These are phyloP conservation scores for Acleris cristana DNA, from an alignment of 2,888 invertebrate genomes.

Conservation along the genomic window DNA sequence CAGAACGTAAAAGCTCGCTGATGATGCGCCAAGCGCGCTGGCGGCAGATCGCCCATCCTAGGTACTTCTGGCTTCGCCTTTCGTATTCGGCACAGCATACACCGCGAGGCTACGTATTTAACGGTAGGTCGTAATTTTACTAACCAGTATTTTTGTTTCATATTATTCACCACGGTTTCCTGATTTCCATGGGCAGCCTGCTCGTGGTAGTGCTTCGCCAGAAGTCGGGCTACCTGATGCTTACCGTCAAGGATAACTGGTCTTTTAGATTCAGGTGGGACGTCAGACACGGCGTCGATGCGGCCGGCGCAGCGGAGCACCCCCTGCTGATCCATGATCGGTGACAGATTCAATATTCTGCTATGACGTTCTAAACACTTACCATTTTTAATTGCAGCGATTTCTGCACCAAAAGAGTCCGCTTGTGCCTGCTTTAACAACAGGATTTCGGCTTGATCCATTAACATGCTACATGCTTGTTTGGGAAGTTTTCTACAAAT, in stretches of 20 bases:
- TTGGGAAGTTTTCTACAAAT: no score
- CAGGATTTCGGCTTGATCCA: no score
- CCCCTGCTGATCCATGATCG: neutral
- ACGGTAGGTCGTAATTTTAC: constrained; percentile 40
- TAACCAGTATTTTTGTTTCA: constrained; percentile 43
- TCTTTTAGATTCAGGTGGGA: neutral
- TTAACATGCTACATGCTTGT: no score
- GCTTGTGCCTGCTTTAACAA: no score
- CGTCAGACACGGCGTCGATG: neutral
- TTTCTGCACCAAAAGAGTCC: no score
- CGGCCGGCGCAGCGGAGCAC: neutral
- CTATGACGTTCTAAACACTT: no score
- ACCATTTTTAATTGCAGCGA: no score
- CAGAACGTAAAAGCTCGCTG: constrained; percentile 35
- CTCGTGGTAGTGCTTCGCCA: constrained; percentile 38
- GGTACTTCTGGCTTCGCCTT: constrained; percentile 14
- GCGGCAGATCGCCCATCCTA: constrained; percentile 37
- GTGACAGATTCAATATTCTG: neutral
- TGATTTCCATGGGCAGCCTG: constrained; percentile 36
- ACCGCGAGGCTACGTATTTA: constrained; percentile 14
- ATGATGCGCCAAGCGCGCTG: constrained; percentile 33
- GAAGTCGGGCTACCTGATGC: constrained; percentile 21
- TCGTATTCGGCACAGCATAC: constrained; percentile 27
- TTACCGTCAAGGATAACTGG: constrained; percentile 31
- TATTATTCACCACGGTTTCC: constrained; percentile 41